phyloP scores from a whole-genome alignment of 1,140 invertebrate species.

The Asbolus verrucosus region DNA sequence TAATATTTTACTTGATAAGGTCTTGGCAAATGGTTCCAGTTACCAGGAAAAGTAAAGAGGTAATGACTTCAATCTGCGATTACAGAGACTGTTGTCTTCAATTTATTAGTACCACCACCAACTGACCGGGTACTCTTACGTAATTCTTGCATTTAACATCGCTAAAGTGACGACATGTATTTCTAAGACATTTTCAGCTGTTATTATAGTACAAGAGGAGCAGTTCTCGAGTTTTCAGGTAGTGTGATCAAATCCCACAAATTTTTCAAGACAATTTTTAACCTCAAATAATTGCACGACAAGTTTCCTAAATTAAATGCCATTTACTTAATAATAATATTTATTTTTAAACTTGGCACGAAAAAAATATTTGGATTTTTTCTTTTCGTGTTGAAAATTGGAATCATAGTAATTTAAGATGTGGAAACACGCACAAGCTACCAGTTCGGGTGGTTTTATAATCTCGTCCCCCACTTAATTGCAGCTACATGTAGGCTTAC shows the following conservation, averaged over 20 bases:
- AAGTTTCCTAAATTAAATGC: constrained; percentile 27
- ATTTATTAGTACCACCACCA: constrained; percentile 7
- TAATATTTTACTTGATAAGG: constrained; percentile 16
- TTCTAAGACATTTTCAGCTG: no score
- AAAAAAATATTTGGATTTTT: constrained; percentile 8
- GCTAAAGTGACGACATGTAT: no score
- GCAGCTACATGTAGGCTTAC: no score
- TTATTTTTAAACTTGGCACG: constrained; percentile 33
- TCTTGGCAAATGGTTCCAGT: constrained; percentile 24
- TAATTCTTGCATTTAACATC: no score
- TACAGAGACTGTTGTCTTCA: constrained; percentile 27
- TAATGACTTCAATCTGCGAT: constrained; percentile 26
- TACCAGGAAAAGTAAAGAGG: constrained; percentile 35
- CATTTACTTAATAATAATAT: constrained; percentile 32
- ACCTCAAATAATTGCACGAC: constrained; percentile 5
- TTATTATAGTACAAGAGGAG: no score
- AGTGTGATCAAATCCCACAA: no score
- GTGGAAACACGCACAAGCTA: not conserved
- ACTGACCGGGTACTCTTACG: constrained; percentile 9
- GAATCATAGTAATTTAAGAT: not conserved
- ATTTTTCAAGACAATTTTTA: no score
- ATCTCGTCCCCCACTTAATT: no score
- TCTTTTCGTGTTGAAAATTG: constrained; percentile 19
- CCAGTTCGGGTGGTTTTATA: constrained; percentile 5
- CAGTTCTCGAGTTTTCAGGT: not conserved